phyloP scores from a whole-genome alignment of 2,797 vertebrate genomes.

The Chlorospingus semifuscus region DNA sequence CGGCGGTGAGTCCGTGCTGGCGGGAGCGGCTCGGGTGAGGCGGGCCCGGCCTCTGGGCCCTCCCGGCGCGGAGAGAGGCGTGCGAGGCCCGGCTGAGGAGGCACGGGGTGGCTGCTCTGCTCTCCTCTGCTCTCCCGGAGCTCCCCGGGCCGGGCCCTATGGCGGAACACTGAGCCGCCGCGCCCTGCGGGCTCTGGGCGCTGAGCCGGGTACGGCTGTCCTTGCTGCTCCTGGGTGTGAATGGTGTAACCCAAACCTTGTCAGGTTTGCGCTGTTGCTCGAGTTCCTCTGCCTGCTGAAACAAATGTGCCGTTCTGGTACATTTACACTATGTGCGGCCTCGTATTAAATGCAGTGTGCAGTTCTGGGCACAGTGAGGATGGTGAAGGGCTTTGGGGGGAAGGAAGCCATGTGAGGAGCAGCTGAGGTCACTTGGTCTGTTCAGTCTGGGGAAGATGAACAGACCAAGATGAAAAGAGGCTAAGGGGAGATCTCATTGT shows the following conservation, averaged over 20 bases:
- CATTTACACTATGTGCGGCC: accelerated
- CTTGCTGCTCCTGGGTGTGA: neutral
- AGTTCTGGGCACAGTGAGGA: neutral
- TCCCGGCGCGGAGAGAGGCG: accelerated
- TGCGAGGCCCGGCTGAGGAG: neutral
- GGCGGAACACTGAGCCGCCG: neutral
- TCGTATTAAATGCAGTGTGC: neutral
- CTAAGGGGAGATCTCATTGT: neutral
- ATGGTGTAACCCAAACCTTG: neutral
- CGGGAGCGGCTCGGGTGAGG: too few species aligned
- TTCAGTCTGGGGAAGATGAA: neutral
- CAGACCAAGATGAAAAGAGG: neutral
- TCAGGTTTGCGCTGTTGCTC: neutral
- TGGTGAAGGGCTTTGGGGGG: neutral
- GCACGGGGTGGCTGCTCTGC: too few species aligned
- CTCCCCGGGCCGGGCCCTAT: neutral
- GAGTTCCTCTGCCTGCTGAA: neutral
- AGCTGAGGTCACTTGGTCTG: neutral
- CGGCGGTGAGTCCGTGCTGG: accelerated
- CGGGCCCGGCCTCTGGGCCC: neutral
- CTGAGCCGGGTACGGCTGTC: neutral
- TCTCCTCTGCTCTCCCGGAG: too few species aligned
- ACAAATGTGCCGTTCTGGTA: neutral
- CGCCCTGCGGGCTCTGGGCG: neutral
- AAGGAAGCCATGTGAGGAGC: accelerated